A percentile compares a stretch with the other conserved stretches of the same genome.
Conservation (phyloP, 2,113 vertebrate genomes). For the Marmota monax region DNA sequence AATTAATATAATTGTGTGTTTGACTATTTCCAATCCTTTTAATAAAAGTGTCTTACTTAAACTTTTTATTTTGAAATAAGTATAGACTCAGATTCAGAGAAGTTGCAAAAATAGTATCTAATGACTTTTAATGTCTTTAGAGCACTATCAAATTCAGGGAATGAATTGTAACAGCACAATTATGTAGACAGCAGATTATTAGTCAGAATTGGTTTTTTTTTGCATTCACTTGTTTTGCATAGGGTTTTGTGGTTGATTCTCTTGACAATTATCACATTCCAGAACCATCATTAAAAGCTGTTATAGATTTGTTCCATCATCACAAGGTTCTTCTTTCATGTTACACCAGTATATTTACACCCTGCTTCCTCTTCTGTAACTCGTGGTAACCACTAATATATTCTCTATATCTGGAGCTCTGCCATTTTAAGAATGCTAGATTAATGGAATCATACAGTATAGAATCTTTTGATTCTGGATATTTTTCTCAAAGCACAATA, state of each 20-base stretch:
- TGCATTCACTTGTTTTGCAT: background rate
- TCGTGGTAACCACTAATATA: background rate
- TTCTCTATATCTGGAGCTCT: background rate
- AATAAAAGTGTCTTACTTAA: background rate
- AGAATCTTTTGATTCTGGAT: background rate
- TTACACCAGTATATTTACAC: background rate
- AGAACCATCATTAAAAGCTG: background rate
- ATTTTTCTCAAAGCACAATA: background rate
- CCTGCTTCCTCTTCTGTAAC: background rate
- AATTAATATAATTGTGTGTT: background rate
- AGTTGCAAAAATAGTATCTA: background rate
- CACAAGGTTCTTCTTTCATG: background rate
- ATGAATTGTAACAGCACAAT: background rate
- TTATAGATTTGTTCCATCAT: background rate
- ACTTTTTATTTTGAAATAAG: constrained; percentile 14
- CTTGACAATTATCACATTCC: background rate
- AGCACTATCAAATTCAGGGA: background rate
- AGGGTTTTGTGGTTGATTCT: background rate
- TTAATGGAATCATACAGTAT: background rate
- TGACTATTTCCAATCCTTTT: background rate
- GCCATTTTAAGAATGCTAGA: background rate
- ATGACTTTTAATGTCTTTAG: background rate
- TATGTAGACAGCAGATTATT: background rate
- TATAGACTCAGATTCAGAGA: background rate
- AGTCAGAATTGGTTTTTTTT: background rate